Percentiles rank a stretch among this genome's conserved stretches.
phyloP scores from a whole-genome alignment of 1,140 invertebrate genomes.

The Bilobella aurantiaca region DNA sequence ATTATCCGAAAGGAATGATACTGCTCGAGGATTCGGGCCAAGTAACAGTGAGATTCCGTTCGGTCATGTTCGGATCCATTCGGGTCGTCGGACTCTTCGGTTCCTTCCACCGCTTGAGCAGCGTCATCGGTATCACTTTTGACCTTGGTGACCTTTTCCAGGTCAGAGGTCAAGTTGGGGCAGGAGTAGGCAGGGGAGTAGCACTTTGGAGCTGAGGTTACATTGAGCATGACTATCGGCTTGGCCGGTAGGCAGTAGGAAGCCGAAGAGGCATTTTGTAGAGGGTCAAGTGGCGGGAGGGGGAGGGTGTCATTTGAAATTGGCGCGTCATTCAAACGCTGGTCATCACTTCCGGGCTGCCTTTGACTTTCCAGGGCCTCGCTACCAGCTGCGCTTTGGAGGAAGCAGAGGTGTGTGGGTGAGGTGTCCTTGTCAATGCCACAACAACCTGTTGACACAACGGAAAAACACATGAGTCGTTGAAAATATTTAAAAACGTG shows the following conservation, averaged over 20 bases:
- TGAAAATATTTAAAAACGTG: no score
- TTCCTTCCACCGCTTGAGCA: background rate
- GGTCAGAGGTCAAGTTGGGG: background rate
- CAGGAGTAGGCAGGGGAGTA: constrained; percentile 9
- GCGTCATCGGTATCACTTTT: no score
- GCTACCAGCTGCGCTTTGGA: constrained; percentile 24
- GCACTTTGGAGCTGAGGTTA: constrained; percentile 3
- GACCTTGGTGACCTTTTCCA: background rate
- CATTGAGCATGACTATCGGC: constrained; percentile 18
- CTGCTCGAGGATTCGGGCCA: constrained; percentile 15
- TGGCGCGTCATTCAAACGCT: background rate
- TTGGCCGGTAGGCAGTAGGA: constrained; percentile 32
- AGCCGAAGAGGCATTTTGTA: background rate
- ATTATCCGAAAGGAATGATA: constrained; percentile 17
- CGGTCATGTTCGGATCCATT: background rate
- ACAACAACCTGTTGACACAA: constrained; percentile 26
- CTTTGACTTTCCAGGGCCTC: constrained; percentile 1
- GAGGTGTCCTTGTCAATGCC: constrained; percentile 29
- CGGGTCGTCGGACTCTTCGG: background rate
- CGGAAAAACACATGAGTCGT: background rate
- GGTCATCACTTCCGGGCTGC: background rate
- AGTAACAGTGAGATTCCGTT: constrained; percentile 10
- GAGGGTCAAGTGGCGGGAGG: background rate
- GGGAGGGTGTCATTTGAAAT: background rate
- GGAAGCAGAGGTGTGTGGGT: constrained; percentile 32